Evolutionary conservation across 1,140 invertebrate species (phyloP), one percentile per base, ranked within the genome.

Genomic region (Globodera rostochiensis): DNA sequence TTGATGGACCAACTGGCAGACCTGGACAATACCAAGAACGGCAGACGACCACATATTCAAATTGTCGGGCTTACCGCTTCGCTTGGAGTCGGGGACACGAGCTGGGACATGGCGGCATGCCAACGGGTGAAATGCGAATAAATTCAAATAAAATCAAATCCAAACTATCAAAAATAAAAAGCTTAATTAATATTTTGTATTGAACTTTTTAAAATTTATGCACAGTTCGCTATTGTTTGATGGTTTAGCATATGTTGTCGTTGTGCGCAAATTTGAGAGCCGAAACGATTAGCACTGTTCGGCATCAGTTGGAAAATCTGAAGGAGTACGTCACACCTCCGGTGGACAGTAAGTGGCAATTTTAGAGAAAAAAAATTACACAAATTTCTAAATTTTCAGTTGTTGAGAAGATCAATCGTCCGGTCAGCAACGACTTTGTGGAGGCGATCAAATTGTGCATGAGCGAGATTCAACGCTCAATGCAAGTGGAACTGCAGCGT

Each of bases 61-160:
- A 77, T 87, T 66, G 77, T 87, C 74, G 86, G 86, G 15, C 66
- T 87, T 7, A 87, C 86, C 19, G 86, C 86, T 11, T 87, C 86
- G 36, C 50, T 87, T 11, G 86, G 86, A 7, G 83, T 79, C 9
- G 87, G 86, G 45, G 57, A 79, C 15, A 70, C 81, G 45, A 73
- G 21, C 66, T 80, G 47, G 25, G 79, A 82, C 46, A 81, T 82
- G 25, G 45, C 6, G 13, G 66, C 47, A 21, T 79, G 75, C 53
- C 47, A 36, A 21, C 9, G 57, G 45, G 73, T 50, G 21, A 57
- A 78, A 36, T 36, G 50, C 9, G 57, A n/a, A 11, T 50, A 64
- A 36, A 60, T 6, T 80, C 67, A 69, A 45, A 8, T 21, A 69
- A 69, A 69, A 21, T 13, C 1, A 21, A 66, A 66, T 13, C 25